phyloP scores from a whole-genome alignment of 1,140 invertebrate species.

The Batillaria attramentaria region DNA sequence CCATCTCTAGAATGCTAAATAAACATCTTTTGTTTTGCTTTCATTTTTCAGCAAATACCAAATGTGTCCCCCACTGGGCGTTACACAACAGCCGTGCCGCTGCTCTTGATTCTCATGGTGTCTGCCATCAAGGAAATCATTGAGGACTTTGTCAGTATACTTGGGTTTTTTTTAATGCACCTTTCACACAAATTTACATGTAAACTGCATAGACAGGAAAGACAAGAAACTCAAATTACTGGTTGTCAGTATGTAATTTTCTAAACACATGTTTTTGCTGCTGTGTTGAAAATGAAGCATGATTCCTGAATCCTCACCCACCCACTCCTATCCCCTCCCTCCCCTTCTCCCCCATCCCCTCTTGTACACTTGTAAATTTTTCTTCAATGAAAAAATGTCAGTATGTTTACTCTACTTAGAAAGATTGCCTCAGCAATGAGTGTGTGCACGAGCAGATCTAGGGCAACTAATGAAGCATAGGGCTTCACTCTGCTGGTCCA shows the following conservation, averaged over 20 bases:
- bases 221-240: neutral
- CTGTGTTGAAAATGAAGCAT: neutral
- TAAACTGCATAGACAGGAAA: neutral
- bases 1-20: too few species aligned
- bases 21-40: too few species aligned
- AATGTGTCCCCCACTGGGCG: constrained; percentile 71
- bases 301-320: too few species aligned
- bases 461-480: too few species aligned
- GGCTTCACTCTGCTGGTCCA: too few species aligned
- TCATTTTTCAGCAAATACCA: constrained; percentile 70
- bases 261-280: neutral
- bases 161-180: neutral
- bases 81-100: constrained; percentile 83
- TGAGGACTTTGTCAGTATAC: constrained; percentile 88
- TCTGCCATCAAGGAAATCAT: constrained; percentile 98
- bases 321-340: too few species aligned
- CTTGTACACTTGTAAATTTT: too few species aligned
- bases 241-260: neutral
- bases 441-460: neutral
- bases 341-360: too few species aligned
- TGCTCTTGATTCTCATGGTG: constrained; percentile 88
- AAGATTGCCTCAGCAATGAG: neutral
- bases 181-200: neutral
- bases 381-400: too few species aligned
- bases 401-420: too few species aligned